These are phyloP conservation scores for Coelinius sp. DNA, from an alignment of 2,888 invertebrate species.

Conservation along the genomic window DNA sequence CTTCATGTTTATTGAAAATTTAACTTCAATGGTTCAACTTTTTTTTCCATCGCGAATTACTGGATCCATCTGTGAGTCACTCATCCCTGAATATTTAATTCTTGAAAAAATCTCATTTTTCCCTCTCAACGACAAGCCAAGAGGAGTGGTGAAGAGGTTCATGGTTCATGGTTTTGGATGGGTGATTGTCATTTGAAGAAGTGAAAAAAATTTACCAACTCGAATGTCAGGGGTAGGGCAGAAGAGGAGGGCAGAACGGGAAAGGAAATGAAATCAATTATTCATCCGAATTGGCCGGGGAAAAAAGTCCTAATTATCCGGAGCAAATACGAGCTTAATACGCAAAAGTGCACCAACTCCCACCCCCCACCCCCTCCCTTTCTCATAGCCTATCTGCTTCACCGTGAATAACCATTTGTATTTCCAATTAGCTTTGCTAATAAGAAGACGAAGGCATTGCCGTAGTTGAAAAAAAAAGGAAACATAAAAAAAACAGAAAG, in stretches of 20 bases:
- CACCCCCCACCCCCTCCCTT: slow-evolving; percentile 47
- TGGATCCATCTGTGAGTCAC: slow-evolving; percentile 28
- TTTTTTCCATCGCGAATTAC: slow-evolving; percentile 12
- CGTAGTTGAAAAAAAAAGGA: slow-evolving; percentile 56
- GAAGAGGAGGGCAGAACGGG: slow-evolving; percentile 45
- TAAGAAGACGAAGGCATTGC: slow-evolving; percentile 69
- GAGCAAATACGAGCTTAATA: slow-evolving; percentile 70
- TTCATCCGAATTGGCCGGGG: slow-evolving; percentile 69
- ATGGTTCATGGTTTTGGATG: slow-evolving; percentile 38
- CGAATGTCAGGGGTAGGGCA: slow-evolving; percentile 38
- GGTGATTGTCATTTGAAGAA: slow-evolving; percentile 68
- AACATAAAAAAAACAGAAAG: slow-evolving; percentile 53
- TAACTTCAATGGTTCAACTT: not conserved
- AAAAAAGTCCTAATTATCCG: slow-evolving; percentile 71
- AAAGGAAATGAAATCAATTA: slow-evolving; percentile 67
- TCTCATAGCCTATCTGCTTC: slow-evolving; percentile 58
- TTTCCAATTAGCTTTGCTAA: slow-evolving; percentile 72
- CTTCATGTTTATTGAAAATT: slow-evolving; percentile 6
- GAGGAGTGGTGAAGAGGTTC: not conserved
- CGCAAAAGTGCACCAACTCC: slow-evolving; percentile 61
- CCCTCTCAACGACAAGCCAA: slow-evolving; percentile 33
- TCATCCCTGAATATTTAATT: slow-evolving; percentile 66
- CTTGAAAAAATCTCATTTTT: slow-evolving; percentile 62
- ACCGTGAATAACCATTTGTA: slow-evolving; percentile 71
- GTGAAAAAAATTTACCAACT: slow-evolving; percentile 41